Conservation (phyloP, 2,797 vertebrate species). For the Sylvilagus floridanus region DNA sequence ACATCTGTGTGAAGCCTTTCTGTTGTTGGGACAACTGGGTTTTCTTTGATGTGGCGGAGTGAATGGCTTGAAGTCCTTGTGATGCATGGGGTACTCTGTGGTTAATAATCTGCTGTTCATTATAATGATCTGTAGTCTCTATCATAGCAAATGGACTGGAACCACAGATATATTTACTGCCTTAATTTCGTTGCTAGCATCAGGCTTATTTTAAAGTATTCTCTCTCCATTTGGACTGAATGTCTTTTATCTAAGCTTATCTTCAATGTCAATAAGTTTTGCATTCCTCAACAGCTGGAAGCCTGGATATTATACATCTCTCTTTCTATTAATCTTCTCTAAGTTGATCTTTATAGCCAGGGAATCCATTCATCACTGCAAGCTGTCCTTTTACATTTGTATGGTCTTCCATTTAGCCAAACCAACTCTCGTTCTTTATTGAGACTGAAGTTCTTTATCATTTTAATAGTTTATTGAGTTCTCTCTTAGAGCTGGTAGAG, state of each 20-base stretch:
- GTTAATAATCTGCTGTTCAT: conserved; percentile 72
- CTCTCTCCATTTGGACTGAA: conserved; percentile 67
- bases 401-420: conserved; percentile 67
- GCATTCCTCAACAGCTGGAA: conserved; percentile 70
- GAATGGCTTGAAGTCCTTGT: not conserved
- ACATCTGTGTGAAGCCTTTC: not conserved
- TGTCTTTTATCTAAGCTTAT: conserved; percentile 76
- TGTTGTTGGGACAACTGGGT: not conserved
- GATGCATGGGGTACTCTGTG: conserved; percentile 60
- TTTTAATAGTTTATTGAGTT: conserved; percentile 65
- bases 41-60: not conserved
- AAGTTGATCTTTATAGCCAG: conserved; percentile 67
- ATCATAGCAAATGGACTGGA: conserved; percentile 70
- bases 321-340: conserved; percentile 64
- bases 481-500: not conserved
- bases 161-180: conserved; percentile 74
- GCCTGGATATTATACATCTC: conserved; percentile 60
- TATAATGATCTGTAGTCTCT: conserved; percentile 70
- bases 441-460: conserved; percentile 69
- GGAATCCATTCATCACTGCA: conserved; percentile 9
- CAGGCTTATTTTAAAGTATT: conserved; percentile 75
- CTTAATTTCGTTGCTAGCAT: conserved; percentile 74
- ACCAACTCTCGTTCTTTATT: conserved; percentile 63
- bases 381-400: conserved; percentile 61
- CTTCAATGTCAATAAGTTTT: conserved; percentile 67